These are phyloP conservation scores for Centruroides sculpturatus DNA, from an alignment of 1,140 invertebrate species.

Conservation along the genomic window DNA sequence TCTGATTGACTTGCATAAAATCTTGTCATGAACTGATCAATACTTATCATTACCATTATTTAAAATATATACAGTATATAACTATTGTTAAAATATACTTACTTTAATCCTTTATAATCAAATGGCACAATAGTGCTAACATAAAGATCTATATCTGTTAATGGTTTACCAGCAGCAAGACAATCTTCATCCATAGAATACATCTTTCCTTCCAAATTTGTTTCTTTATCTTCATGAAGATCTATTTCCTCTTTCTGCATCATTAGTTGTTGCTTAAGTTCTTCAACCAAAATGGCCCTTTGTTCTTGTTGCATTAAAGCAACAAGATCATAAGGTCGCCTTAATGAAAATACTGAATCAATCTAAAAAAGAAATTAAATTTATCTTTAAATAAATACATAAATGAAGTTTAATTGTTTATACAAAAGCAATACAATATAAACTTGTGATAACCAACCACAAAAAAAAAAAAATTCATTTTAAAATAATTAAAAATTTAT, in stretches of 20 bases:
- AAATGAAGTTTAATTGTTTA: too few species aligned
- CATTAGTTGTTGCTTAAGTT: constrained; percentile 47
- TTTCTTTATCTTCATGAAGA: constrained; percentile 25
- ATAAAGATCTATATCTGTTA: constrained; percentile 53
- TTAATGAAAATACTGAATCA: constrained; percentile 61
- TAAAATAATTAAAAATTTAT: too few species aligned
- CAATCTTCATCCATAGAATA: constrained; percentile 50
- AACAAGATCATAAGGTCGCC: constrained; percentile 59
- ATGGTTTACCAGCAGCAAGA: constrained; percentile 41
- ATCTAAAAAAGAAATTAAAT: constrained; percentile 25
- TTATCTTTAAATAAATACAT: too few species aligned
- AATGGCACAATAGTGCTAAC: constrained; percentile 39
- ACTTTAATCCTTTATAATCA: constrained; percentile 32
- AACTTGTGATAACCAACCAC: too few species aligned
- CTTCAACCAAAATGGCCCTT: constrained; percentile 43
- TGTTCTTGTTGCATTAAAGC: constrained; percentile 68
- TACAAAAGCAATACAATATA: too few species aligned
- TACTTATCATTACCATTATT: constrained; percentile 1
- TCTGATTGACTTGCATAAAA: too few species aligned
- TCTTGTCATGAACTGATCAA: too few species aligned
- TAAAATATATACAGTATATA: not conserved
- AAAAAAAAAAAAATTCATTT: too few species aligned
- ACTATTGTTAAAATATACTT: constrained; percentile 7
- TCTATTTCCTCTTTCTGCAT: constrained; percentile 48
- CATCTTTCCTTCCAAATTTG: constrained; percentile 45